These are phyloP conservation scores for Sepioteuthis lessoniana DNA, from an alignment of 2,888 invertebrate genomes.

Conservation along the genomic window DNA sequence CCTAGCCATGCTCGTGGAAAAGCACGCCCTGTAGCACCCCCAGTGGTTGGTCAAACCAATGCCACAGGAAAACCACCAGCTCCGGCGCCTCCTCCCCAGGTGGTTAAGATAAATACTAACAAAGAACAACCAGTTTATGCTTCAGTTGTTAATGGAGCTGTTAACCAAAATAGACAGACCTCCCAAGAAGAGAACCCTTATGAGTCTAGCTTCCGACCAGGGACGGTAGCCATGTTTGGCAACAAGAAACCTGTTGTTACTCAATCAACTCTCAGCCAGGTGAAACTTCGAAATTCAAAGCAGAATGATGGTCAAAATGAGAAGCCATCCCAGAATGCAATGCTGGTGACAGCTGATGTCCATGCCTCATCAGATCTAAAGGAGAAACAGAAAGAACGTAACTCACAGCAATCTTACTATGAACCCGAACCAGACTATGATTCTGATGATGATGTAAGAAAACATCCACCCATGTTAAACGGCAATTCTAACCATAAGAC, in stretches of 20 bases:
- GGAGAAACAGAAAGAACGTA: neutral
- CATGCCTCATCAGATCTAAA: conserved; percentile 50
- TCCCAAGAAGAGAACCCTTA: conserved; percentile 57
- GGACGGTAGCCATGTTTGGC: conserved; percentile 83
- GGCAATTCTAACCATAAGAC: neutral
- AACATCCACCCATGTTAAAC: neutral
- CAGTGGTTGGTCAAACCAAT: conserved; percentile 59
- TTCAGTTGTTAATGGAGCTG: conserved; percentile 62
- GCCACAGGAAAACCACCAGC: conserved; percentile 61
- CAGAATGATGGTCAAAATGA: neutral
- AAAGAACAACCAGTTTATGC: conserved; percentile 61
- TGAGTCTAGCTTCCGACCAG: conserved; percentile 89
- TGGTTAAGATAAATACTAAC: conserved; percentile 62
- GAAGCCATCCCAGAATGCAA: neutral
- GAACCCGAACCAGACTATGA: conserved; percentile 70
- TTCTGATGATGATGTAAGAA: conserved; percentile 56
- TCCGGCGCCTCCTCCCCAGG: conserved; percentile 59
- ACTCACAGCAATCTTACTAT: conserved; percentile 53
- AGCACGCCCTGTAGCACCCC: conserved; percentile 60
- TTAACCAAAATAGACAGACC: conserved; percentile 60
- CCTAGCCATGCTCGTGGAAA: conserved; percentile 50
- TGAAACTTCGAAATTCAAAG: neutral
- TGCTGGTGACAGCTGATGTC: conserved; percentile 64
- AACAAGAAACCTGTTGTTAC: conserved; percentile 55
- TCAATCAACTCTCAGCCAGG: conserved; percentile 86